Conservation (phyloP, 2,797 vertebrate species). For the Alcedo atthis region DNA sequence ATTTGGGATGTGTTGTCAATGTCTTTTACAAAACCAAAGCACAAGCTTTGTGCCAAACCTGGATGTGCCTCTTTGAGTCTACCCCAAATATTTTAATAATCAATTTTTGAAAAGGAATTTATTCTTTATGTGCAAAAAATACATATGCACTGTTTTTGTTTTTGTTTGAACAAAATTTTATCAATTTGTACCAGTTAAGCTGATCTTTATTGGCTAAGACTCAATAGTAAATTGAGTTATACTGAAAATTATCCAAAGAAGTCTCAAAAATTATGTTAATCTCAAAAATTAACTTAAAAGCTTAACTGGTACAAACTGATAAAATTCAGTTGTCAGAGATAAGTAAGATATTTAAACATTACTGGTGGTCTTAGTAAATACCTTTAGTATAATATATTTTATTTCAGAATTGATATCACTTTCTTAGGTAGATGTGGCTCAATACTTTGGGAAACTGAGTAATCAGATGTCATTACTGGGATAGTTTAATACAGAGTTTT, state of each 20-base stretch:
- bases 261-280: neutral
- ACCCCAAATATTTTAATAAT: neutral
- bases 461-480: neutral
- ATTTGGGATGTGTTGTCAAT: neutral
- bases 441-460: neutral
- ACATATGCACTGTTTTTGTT: rapidly evolving
- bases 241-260: neutral
- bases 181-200: neutral
- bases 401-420: neutral
- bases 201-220: no score
- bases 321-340: neutral
- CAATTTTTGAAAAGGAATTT: neutral
- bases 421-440: neutral
- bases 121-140: neutral
- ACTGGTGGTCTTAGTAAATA: neutral
- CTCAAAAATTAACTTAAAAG: neutral
- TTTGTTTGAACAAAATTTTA: neutral
- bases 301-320: neutral
- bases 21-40: neutral
- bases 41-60: neutral
- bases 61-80: neutral
- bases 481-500: neutral
- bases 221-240: no score
- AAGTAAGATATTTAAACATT: neutral
- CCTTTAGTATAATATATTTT: neutral